These are phyloP conservation scores for Acomys russatus DNA, from an alignment of 2,797 vertebrate genomes.

Conservation along the genomic window DNA sequence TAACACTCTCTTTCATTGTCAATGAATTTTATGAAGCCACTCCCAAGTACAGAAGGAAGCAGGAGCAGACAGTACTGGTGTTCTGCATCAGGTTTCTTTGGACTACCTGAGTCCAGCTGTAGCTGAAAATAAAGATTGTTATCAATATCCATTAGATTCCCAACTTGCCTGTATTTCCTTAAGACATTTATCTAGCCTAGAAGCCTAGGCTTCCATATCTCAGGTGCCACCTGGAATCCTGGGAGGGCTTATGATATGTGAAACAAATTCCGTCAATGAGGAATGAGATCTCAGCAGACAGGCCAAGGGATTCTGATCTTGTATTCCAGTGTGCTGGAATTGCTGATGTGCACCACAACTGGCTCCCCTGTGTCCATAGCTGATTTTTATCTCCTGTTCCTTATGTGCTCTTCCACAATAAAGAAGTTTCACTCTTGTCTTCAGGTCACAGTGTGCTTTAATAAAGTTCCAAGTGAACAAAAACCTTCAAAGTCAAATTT, in stretches of 20 bases:
- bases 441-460: constrained; percentile 2
- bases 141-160: background rate
- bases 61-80: background rate
- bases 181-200: background rate
- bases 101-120: background rate
- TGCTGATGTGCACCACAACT: background rate
- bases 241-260: background rate
- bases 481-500: constrained; percentile 29
- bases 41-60: background rate
- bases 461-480: background rate
- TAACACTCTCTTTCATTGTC: background rate
- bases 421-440: background rate
- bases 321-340: background rate
- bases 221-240: background rate
- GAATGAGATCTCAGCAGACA: background rate
- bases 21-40: constrained; percentile 27
- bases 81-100: too few species aligned
- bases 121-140: background rate
- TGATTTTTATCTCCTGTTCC: constrained; percentile 9
- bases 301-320: background rate
- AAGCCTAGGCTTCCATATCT: background rate
- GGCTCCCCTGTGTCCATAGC: background rate
- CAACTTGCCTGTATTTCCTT: background rate
- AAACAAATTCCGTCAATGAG: constrained; percentile 3
- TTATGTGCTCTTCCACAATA: background rate